Conservation (phyloP, 30 jellyfish, hydroid and myxozoan species). For the Rhopilema esculentum region DNA sequence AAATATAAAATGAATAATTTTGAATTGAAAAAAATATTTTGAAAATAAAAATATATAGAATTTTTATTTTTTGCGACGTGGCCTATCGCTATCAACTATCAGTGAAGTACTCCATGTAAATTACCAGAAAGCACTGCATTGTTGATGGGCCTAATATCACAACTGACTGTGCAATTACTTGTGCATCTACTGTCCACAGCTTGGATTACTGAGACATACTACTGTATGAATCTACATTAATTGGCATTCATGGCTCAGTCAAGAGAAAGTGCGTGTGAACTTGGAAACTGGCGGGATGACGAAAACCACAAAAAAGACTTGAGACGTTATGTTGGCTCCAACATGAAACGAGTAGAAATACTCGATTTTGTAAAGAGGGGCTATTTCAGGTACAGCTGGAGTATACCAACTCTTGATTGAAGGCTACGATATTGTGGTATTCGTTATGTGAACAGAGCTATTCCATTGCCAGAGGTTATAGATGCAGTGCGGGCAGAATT, state of each 20-base stretch:
- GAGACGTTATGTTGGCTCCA: neutral
- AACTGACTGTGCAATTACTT: neutral
- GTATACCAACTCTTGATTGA: constrained; percentile 54
- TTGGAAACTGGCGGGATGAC: constrained; percentile 32
- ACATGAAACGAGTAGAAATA: constrained; percentile 20
- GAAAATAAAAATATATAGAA: too few species aligned
- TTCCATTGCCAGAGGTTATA: constrained; percentile 4
- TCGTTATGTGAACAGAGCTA: neutral
- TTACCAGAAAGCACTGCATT: neutral
- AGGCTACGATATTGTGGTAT: constrained; percentile 32
- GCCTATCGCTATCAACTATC: neutral
- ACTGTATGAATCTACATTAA: neutral
- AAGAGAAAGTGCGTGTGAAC: neutral
- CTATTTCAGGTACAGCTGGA: constrained; percentile 55
- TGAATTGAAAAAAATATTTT: too few species aligned
- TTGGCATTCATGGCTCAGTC: neutral
- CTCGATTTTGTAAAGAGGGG: constrained; percentile 21
- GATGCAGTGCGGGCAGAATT: constrained; percentile 48
- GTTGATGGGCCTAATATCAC: neutral
- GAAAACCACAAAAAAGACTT: constrained; percentile 12
- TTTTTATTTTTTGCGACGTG: too few species aligned
- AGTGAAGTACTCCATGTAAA: neutral
- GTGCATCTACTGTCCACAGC: neutral
- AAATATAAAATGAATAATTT: too few species aligned
- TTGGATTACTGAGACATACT: neutral